phyloP scores from a whole-genome alignment of 2,113 vertebrate genomes.

The Noturus placidus region DNA sequence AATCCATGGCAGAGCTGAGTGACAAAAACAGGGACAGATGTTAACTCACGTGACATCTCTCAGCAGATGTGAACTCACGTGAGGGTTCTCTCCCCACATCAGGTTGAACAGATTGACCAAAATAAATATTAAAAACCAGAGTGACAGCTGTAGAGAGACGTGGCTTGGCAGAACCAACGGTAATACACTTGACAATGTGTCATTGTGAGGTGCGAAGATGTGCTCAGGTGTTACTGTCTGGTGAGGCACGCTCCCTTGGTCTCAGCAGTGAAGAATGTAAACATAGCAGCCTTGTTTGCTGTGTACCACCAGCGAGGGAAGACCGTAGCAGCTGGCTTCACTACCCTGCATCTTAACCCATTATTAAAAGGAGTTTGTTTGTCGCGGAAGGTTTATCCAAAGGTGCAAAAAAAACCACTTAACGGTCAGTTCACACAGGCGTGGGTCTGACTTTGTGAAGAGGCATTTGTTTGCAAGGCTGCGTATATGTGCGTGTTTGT shows the following conservation, averaged over 20 bases:
- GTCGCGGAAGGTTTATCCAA: slow-evolving; percentile 36
- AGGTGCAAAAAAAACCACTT: slow-evolving; percentile 22
- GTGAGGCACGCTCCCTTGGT: slow-evolving; percentile 22
- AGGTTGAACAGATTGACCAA: slow-evolving; percentile 78
- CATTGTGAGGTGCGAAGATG: slow-evolving; percentile 43
- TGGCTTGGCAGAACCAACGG: slow-evolving; percentile 67
- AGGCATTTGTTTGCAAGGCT: slow-evolving; percentile 55
- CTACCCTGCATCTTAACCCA: slow-evolving; percentile 30
- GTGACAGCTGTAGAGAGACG: slow-evolving; percentile 71
- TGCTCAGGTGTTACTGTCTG: slow-evolving; percentile 50
- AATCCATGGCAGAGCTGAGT: slow-evolving; percentile 61
- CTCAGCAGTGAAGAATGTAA: slow-evolving; percentile 45
- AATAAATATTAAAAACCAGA: slow-evolving; percentile 72
- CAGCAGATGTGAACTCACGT: slow-evolving; percentile 71
- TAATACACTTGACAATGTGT: slow-evolving; percentile 61
- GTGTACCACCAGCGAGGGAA: slow-evolving; percentile 16
- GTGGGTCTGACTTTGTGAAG: slow-evolving; percentile 29
- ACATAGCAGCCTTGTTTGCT: slow-evolving; percentile 45
- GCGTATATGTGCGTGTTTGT: slow-evolving; percentile 35
- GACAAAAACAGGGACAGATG: slow-evolving; percentile 75
- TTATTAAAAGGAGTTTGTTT: slow-evolving; percentile 51
- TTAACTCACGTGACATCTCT: slow-evolving; percentile 68
- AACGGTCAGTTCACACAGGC: slow-evolving; percentile 43
- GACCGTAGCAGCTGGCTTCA: slow-evolving; percentile 28
- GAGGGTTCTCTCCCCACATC: slow-evolving; percentile 70